Evolutionary conservation across 2,888 invertebrate species (phyloP).

Genomic region (Drosophila incognita): DNA sequence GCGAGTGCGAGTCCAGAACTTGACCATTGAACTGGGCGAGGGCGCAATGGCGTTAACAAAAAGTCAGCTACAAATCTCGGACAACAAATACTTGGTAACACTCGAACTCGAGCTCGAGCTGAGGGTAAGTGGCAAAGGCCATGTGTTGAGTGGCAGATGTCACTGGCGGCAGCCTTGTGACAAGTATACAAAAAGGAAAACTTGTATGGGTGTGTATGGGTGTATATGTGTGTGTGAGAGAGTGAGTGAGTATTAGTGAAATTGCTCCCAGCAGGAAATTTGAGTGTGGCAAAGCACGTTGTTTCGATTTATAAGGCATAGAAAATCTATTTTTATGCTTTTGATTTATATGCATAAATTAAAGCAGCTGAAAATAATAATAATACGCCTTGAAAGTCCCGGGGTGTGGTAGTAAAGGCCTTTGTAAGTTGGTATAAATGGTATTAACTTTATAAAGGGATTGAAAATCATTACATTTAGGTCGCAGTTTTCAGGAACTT

Average conservation of each 20-base stretch:
- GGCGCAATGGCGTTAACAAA: constrained; percentile 29
- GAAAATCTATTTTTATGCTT: background rate
- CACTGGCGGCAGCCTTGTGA: constrained; percentile 70
- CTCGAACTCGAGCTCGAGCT: constrained; percentile 44
- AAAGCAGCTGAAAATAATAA: background rate
- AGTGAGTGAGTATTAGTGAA: constrained; percentile 16
- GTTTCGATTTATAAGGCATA: background rate
- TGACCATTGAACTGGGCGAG: constrained; percentile 70
- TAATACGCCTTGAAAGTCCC: background rate
- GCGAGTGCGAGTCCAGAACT: constrained; percentile 26
- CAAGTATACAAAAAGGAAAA: constrained; percentile 54
- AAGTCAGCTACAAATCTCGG: constrained; percentile 57
- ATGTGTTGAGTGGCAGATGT: constrained; percentile 71
- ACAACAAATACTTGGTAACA: constrained; percentile 43
- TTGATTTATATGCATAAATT: constrained; percentile 2
- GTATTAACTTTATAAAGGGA: background rate
- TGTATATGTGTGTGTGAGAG: constrained; percentile 19
- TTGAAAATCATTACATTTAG: background rate
- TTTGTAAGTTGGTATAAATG: too few species aligned
- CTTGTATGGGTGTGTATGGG: constrained; percentile 11
- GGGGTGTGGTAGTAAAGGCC: background rate
- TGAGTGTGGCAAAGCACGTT: constrained; percentile 1
- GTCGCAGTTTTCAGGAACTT: background rate
- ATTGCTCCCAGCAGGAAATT: constrained; percentile 49
- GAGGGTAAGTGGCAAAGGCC: constrained; percentile 41